Percentiles rank a stretch among this genome's conserved stretches.
phyloP scores from a whole-genome alignment of 2,888 invertebrate species.

The Drosophila testacea region DNA sequence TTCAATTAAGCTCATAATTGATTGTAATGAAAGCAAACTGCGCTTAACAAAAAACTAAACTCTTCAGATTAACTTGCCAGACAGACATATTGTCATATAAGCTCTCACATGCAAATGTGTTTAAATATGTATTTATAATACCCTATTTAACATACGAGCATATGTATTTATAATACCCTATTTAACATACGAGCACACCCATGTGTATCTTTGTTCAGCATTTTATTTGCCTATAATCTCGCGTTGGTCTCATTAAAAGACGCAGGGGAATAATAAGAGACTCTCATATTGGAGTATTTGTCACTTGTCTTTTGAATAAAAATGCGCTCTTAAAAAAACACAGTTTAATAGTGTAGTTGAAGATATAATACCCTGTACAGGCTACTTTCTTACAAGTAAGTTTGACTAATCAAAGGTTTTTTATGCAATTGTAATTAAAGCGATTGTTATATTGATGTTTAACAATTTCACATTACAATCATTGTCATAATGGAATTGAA shows the following conservation, averaged over 20 bases:
- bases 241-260: slow-evolving; percentile 50
- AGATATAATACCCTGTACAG: not conserved
- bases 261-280: slow-evolving; percentile 1
- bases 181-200: slow-evolving; percentile 1
- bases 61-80: slow-evolving; percentile 5
- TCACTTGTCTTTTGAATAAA: slow-evolving; percentile 38
- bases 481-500: too few relatives aligned
- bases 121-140: not conserved
- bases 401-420: not conserved
- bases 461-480: too few relatives aligned
- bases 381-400: not conserved
- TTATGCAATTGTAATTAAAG: not conserved
- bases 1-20: slow-evolving; percentile 32
- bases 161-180: too few relatives aligned
- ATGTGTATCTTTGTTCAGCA: slow-evolving; percentile 1
- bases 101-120: not conserved
- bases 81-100: not conserved
- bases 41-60: slow-evolving; percentile 4
- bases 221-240: slow-evolving; percentile 54
- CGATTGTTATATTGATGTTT: too few relatives aligned
- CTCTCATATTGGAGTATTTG: slow-evolving; percentile 5
- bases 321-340: too few relatives aligned
- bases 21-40: slow-evolving; percentile 18
- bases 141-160: not conserved
- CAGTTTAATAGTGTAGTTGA: not conserved